These are phyloP conservation scores for Orchestia grillus DNA, from an alignment of 1,140 invertebrate species.

Conservation along the genomic window DNA sequence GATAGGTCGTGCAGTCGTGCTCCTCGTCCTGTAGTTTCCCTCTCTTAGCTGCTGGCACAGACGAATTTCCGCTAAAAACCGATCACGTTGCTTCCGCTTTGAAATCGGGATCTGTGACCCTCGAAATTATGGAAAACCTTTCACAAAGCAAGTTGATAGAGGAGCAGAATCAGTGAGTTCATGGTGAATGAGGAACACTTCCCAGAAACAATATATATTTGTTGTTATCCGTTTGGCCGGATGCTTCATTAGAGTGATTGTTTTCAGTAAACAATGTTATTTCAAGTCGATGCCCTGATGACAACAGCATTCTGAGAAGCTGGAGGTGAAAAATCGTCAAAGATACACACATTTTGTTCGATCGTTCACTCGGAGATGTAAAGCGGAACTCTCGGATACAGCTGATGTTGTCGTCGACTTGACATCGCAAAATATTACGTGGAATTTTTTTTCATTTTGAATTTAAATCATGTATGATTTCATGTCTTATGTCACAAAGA, in stretches of 20 bases:
- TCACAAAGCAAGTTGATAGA: not conserved
- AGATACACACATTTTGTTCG: not conserved
- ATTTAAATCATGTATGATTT: not conserved
- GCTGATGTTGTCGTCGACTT: not conserved
- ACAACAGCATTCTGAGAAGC: not conserved
- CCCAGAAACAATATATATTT: not conserved
- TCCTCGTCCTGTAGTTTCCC: constrained; percentile 30
- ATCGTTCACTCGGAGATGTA: not conserved
- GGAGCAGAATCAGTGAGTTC: not conserved
- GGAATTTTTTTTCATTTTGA: not conserved
- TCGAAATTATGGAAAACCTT: not conserved
- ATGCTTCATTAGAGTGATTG: not conserved
- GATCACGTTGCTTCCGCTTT: constrained; percentile 44
- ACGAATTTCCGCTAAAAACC: constrained; percentile 45
- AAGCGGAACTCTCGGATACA: not conserved
- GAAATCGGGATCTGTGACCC: not conserved
- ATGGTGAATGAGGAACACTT: not conserved
- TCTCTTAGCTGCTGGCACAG: not conserved
- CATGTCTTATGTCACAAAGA: not conserved
- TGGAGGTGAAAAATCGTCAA: not conserved
- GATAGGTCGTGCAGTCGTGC: constrained; percentile 44
- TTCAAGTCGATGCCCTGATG: not conserved
- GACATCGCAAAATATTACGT: not conserved
- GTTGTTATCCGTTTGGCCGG: not conserved
- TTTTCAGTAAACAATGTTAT: not conserved